Conservation (phyloP, 2,888 invertebrate genomes). For the Atethmia centrago region DNA sequence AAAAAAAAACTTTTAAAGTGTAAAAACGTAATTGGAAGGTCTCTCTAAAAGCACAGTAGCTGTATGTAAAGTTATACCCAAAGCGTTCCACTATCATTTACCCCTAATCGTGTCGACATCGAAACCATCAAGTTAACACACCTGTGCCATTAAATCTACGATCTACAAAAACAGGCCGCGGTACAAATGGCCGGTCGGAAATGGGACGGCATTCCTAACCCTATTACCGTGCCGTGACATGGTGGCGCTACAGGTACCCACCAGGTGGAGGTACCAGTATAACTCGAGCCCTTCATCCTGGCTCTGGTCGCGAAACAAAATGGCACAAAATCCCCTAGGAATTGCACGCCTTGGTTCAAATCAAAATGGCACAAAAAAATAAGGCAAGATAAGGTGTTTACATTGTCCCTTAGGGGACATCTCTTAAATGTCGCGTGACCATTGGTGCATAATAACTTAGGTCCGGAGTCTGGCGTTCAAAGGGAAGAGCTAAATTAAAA, state of each 20-base stretch:
- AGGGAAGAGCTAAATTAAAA: no score
- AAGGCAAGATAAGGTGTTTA: no score
- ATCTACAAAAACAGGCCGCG: slow-evolving; percentile 47
- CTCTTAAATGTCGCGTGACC: no score
- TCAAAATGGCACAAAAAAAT: no score
- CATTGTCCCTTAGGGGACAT: no score
- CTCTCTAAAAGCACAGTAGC: not conserved
- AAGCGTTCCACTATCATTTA: slow-evolving; percentile 33
- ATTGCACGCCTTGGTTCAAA: no score
- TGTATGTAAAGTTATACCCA: not conserved
- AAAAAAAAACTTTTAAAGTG: no score
- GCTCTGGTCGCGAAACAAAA: not conserved
- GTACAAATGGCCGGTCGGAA: slow-evolving; percentile 68
- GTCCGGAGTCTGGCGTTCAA: no score
- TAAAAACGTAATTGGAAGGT: no score
- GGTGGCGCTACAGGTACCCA: slow-evolving; percentile 40
- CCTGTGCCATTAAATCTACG: slow-evolving; percentile 52
- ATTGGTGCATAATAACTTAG: no score
- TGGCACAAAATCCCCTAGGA: not conserved
- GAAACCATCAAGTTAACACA: slow-evolving; percentile 44
- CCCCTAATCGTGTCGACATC: slow-evolving; percentile 46
- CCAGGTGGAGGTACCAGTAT: no score
- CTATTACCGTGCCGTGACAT: slow-evolving; percentile 66
- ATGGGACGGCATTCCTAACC: slow-evolving; percentile 78
- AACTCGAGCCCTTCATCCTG: not conserved